Percentiles rank a stretch among this genome's conserved stretches.
Evolutionary conservation across 2,797 vertebrate species (phyloP).

Genomic region (Buphagus erythrorhynchus): DNA sequence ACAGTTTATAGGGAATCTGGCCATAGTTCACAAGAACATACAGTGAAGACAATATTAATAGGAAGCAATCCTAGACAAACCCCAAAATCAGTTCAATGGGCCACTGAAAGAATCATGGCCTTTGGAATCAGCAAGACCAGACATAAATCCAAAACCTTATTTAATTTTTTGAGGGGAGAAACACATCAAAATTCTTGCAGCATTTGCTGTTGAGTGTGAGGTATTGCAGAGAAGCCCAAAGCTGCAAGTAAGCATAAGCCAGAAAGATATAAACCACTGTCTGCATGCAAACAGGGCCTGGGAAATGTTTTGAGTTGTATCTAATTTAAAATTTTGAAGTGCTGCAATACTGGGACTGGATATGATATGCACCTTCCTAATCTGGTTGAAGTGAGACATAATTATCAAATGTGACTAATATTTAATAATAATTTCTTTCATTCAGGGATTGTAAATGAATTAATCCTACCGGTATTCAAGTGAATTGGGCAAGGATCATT

Average conservation of each 20-base stretch:
- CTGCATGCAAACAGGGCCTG: neutral
- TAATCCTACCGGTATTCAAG: neutral
- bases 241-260: neutral
- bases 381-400: neutral
- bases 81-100: neutral
- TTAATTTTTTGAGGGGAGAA: neutral
- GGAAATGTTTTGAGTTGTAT: neutral
- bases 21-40: neutral
- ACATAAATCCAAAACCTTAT: neutral
- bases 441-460: neutral
- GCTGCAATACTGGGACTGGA: neutral
- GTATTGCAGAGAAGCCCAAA: neutral
- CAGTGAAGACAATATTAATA: neutral
- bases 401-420: neutral
- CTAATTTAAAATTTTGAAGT: neutral
- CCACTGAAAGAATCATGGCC: neutral
- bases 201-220: neutral
- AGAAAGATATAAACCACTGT: neutral
- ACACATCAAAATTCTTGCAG: neutral
- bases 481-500: neutral
- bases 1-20: neutral
- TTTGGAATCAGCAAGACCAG: neutral
- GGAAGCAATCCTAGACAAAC: neutral
- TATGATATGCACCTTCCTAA: neutral
- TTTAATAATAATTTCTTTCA: constrained; percentile 27